phyloP scores from a whole-genome alignment of 2,797 vertebrate species.

The Amniataba percoides region DNA sequence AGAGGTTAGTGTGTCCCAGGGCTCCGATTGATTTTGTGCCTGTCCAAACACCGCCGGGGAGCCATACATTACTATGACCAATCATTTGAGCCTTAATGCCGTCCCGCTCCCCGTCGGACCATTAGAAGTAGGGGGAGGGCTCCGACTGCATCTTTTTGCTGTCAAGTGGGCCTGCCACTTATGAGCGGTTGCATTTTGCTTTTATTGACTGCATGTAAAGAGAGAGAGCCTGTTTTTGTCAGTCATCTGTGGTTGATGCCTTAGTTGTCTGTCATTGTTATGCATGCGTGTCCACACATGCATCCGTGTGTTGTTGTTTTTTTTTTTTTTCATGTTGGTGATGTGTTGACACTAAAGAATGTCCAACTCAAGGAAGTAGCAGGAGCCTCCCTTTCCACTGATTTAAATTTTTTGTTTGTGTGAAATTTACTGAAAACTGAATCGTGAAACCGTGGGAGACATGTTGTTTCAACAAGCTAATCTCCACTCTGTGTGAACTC shows the following conservation, averaged over 20 bases:
- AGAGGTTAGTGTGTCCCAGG: constrained; percentile 70
- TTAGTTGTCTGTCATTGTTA: constrained; percentile 32
- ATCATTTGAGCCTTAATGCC: constrained; percentile 64
- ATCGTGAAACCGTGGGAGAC: constrained; percentile 27
- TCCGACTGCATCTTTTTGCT: constrained; percentile 35
- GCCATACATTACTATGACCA: constrained; percentile 70
- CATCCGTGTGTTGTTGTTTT: neutral
- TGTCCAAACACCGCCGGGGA: constrained; percentile 68
- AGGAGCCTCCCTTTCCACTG: constrained; percentile 13
- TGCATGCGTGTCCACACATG: constrained; percentile 36
- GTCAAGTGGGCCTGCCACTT: constrained; percentile 40
- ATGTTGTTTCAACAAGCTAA: constrained; percentile 52
- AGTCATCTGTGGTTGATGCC: neutral
- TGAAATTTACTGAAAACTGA: constrained; percentile 26
- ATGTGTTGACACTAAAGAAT: constrained; percentile 27
- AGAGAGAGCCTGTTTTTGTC: constrained; percentile 38
- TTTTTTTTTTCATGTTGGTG: constrained; percentile 18
- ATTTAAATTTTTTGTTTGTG: neutral
- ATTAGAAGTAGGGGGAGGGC: constrained; percentile 45
- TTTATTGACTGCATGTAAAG: constrained; percentile 52
- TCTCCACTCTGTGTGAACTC: constrained; percentile 45
- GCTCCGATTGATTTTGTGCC: constrained; percentile 76
- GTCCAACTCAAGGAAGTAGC: constrained; percentile 9
- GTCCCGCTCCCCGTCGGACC: constrained; percentile 50
- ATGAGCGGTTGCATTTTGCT: constrained; percentile 43